Base-by-base conservation (phyloP, 1,140 invertebrate genomes). In the Trichogramma pretiosum region DNA sequence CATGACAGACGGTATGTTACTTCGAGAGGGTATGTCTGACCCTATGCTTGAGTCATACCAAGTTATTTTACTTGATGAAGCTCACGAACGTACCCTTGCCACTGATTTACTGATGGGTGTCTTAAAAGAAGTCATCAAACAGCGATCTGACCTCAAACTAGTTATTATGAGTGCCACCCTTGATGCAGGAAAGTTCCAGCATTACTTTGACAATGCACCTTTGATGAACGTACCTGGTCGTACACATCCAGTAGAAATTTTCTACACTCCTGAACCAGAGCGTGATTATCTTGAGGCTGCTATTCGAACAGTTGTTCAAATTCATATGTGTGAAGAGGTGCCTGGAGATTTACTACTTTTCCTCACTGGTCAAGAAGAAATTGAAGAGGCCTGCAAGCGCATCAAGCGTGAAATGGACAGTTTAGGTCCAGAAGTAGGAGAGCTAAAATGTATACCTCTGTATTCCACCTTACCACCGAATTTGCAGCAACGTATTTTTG, bases 1-100 rank as follows among this genome's bases (percentile, higher is more conserved):
- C 65, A 95, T 98, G 89, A 99, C 96, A 10, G 96, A 99, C 65
- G 97, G 97, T 93, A 99, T 99, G 96, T 81, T 99, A 63, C 73
- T 99, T 18, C 76, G 97, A 46, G 97, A 99, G 76, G 96, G 92
- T 1, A 99, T 99, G 96, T 96, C 93, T 4, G 95, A 98, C 73
- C 96, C 96, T 0, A 88, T 98, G 80, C 68, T 99, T 14, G 93
- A 98, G 60, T 83, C 85, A 39, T 99, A 99, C 72, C 89, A 94
- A 65, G 88, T 92, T 2, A 91, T 99, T 46, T 70, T 99, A 26
- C 81, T 99, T 21, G 97, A 99, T 64, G 97, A 99, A 70, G 97
- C 97, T 66, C 97, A 99, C 68, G 97, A 99, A 77, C 80, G 94
- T 58, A 99, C 97, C 0, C 72, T 99, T 19, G 94, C 96, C 0